phyloP scores from a whole-genome alignment of 2,797 vertebrate genomes.

The Myoxocephalus aenaeus region DNA sequence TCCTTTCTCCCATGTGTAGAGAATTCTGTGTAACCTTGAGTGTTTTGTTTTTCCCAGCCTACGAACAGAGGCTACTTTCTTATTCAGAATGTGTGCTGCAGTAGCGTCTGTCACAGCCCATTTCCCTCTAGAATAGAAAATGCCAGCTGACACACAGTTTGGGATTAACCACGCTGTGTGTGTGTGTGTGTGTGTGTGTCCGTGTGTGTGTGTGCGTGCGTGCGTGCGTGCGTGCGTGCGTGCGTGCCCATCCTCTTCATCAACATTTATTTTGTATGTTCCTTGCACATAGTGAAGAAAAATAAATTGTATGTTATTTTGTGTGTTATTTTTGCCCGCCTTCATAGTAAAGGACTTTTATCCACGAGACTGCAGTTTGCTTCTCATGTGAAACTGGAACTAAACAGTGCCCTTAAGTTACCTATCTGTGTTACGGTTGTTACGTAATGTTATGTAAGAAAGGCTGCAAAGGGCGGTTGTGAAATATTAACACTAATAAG shows the following conservation, averaged over 20 bases:
- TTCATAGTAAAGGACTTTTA: background rate
- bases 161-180: conserved; percentile 53
- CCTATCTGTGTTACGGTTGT: background rate
- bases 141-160: conserved; percentile 65
- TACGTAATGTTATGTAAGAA: background rate
- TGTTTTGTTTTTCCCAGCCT: conserved; percentile 44
- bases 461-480: background rate
- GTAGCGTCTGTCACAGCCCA: conserved; percentile 73
- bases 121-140: conserved; percentile 72
- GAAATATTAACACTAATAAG: background rate
- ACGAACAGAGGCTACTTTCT: conserved; percentile 49
- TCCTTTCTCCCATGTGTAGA: conserved; percentile 11
- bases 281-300: background rate
- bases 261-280: conserved; percentile 15
- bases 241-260: conserved; percentile 5
- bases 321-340: background rate
- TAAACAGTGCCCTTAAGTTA: background rate
- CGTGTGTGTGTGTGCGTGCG: conserved; percentile 21
- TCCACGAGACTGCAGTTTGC: background rate
- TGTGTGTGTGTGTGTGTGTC: background rate
- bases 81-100: conserved; percentile 66
- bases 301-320: background rate
- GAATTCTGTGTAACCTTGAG: conserved; percentile 63
- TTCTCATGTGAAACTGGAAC: background rate
- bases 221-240: background rate